A percentile compares a stretch with the other conserved stretches of the same genome.
Evolutionary conservation across 23 tunicate species (phyloP).

Genomic region (Corella eumyota): DNA sequence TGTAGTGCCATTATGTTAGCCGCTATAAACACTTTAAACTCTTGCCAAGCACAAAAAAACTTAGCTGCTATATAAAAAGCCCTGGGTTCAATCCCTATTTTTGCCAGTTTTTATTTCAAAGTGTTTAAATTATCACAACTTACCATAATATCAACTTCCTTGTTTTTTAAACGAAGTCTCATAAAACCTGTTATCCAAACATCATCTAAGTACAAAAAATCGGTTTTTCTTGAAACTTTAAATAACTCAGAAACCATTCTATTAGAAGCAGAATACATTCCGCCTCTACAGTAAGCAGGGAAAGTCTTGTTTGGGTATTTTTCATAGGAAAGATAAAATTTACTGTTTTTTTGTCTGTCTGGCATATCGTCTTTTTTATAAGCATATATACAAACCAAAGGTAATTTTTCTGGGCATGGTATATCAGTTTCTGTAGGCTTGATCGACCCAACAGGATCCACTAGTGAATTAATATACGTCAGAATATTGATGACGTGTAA

Average conservation of each 20-base stretch:
- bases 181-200: conserved; percentile 9
- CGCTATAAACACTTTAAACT: too few relatives aligned
- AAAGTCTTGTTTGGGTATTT: background rate
- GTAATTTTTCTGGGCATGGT: background rate
- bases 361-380: background rate
- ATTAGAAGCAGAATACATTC: background rate
- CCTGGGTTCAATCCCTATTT: too few relatives aligned
- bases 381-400: background rate
- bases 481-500: background rate
- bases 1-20: too few relatives aligned
- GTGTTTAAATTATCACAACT: too few relatives aligned
- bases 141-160: background rate
- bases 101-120: too few relatives aligned
- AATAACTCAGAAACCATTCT: background rate
- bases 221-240: background rate
- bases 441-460: too few relatives aligned
- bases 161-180: background rate
- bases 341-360: background rate
- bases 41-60: too few relatives aligned
- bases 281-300: conserved; percentile 2
- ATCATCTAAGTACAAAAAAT: conserved; percentile 1
- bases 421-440: background rate
- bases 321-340: background rate
- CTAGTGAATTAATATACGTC: background rate
- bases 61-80: too few relatives aligned